Base-by-base conservation (phyloP, 2,888 invertebrate species). In the Nephrotoma flavescens region DNA sequence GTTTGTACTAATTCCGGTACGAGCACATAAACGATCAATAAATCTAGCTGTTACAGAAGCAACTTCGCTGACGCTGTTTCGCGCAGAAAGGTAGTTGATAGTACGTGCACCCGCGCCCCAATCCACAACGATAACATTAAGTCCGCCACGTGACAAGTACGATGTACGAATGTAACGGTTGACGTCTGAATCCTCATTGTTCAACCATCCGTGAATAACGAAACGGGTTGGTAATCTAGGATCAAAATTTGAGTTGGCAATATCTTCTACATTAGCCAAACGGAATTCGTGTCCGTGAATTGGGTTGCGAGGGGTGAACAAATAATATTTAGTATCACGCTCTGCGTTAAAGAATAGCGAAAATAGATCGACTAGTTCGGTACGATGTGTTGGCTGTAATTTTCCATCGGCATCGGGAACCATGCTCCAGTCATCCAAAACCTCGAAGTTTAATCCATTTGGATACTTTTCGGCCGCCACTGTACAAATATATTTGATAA, bases 311-410 rank as follows among this genome's bases (percentile, higher is more conserved):
- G 90, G 90, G 0, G 92, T 92, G 87, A 89, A 92, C 2, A 92
- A 88, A 87, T 92, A 92, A 87, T 91, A 91, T 0, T 91, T 83
- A 0, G 92, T 89, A 89, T 92, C 91, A 0, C 47, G 86, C 0
- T 88, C 88, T 0, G 89, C 87, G 42, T 86, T 85, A 41, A 85
- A 86, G 42, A 71, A 84, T 15, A 57, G 7, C 7, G 86, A 85
- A 9, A 86, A 86, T n/a, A 42, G 41, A 44, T 85, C 85, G n/a
- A 52, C 47, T 31, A 85, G 41, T 85, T 84, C 47, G 15, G 1
- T 85, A 6, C 42, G 15, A 85, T 85, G 85, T n/a, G 87, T 42
- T 42, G 86, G 52, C 85, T 88, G 87, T 45, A 87, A 31, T 44
- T 84, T 86, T 6, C 86, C 86, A n/a, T 87, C 41, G 11, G 11